Base-by-base conservation (phyloP, 2,113 vertebrate genomes). In the Prunella himalayana region DNA sequence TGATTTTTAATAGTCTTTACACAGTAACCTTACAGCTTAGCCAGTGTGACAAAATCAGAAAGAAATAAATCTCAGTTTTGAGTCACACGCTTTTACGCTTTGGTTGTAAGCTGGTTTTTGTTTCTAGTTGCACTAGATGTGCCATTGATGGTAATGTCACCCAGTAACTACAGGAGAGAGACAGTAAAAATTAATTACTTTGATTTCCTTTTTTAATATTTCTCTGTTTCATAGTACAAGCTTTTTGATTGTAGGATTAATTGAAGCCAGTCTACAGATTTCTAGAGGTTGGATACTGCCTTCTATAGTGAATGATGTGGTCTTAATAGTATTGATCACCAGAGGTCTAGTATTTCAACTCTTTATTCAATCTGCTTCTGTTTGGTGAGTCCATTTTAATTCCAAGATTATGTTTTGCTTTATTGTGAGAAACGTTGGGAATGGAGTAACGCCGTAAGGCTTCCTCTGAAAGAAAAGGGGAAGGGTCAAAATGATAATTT, bases 401-500 rank as follows among this genome's bases (percentile, higher is more conserved):
- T 88, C 30, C 47, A 65, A 70, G 6, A 10, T 80, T 51, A 37
- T 33, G 20, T 82, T 88, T 88, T 86, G 16, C 25, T 65, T 69
- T 51, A 7, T 82, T 87, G 6, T 1, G 6, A 80, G 54, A 88
- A 86, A 51, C 2, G 1, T 1, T 76, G 13, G 27, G 17, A 91
- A 37, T 30, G 39, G 51, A 90, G 25, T 86, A 90, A 71, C 6
- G 7, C 2, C 53, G 25, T 59, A 57, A 75, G 33, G 13, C 31
- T 86, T 88, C 59, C 37, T 21, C 61, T 82, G 88, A 75, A 68
- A 89, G 66, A 87, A 71, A 68, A 63, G 88, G 81, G 93, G 81
- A 95, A 84, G 92, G 97, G 97, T 98, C 94, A 97, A 85, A 97
- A 97, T 80, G 96, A 95, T 96, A 79, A 92, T 88, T 95, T 92